These are phyloP conservation scores for Nemotelus nigrinus DNA, from an alignment of 2,888 invertebrate species.

Conservation along the genomic window DNA sequence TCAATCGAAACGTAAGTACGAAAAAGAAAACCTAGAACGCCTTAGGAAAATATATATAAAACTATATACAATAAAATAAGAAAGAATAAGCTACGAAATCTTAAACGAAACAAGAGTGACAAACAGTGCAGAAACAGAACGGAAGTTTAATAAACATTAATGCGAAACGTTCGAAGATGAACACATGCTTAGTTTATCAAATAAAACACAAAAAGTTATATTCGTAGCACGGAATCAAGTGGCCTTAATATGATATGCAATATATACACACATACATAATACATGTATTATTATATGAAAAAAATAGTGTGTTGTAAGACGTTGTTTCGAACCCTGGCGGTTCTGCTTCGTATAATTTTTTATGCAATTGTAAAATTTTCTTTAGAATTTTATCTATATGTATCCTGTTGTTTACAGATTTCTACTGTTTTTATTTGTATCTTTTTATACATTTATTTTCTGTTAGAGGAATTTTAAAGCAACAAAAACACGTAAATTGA, in stretches of 20 bases:
- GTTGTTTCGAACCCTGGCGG: slow-evolving; percentile 26
- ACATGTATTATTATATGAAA: slow-evolving; percentile 13
- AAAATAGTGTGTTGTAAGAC: slow-evolving; percentile 17
- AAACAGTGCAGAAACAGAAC: background rate
- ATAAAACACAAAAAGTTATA: no score
- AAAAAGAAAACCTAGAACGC: slow-evolving; percentile 14
- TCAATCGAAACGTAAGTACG: slow-evolving; percentile 43
- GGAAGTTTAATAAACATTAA: background rate
- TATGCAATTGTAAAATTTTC: background rate
- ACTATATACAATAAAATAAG: slow-evolving; percentile 15
- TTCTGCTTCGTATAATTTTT: slow-evolving; percentile 9
- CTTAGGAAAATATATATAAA: slow-evolving; percentile 4
- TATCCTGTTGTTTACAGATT: background rate
- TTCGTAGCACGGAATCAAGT: slow-evolving; percentile 39
- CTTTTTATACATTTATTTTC: slow-evolving; percentile 8
- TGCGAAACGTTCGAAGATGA: no score
- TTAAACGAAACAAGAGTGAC: slow-evolving; percentile 30
- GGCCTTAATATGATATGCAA: slow-evolving; percentile 45
- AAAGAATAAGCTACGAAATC: slow-evolving; percentile 27
- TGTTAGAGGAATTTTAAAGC: slow-evolving; percentile 7
- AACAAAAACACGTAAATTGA: background rate
- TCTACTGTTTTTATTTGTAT: background rate
- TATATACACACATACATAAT: slow-evolving; percentile 23
- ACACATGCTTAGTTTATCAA: no score
- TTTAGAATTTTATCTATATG: slow-evolving; percentile 27